Evolutionary conservation across 2,888 invertebrate genomes (phyloP).

Genomic region (Melieria omissa): DNA sequence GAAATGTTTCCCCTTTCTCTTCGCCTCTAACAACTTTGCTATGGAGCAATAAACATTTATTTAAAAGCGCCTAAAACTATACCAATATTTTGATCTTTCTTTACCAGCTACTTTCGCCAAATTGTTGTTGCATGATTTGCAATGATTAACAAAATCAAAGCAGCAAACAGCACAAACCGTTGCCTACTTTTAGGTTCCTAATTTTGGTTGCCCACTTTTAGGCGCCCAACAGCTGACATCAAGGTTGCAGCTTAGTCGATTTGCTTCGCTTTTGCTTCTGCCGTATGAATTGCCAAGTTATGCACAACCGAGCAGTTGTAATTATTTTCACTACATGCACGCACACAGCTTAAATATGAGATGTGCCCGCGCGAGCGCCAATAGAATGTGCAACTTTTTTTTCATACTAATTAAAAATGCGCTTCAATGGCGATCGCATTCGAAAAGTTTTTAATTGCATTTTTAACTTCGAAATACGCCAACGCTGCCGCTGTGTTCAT

Average conservation of each 20-base stretch:
- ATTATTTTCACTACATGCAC: too few relatives aligned
- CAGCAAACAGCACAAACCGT: too few relatives aligned
- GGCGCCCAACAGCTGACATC: too few relatives aligned
- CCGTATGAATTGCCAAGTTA: too few relatives aligned
- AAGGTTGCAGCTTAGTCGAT: neutral
- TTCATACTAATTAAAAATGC: slow-evolving; percentile 24
- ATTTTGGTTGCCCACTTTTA: neutral
- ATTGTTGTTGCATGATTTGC: neutral
- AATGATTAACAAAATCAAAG: too few relatives aligned
- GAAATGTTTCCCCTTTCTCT: neutral
- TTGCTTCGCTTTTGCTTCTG: neutral
- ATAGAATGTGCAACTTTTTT: neutral
- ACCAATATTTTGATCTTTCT: neutral
- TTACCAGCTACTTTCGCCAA: neutral
- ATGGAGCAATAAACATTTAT: neutral
- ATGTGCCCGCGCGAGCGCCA: too few relatives aligned
- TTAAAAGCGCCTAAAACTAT: neutral
- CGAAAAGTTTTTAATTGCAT: slow-evolving; percentile 28
- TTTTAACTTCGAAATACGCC: neutral
- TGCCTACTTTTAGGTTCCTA: neutral
- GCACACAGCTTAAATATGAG: too few relatives aligned
- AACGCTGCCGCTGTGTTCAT: too few relatives aligned
- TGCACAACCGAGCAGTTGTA: too few relatives aligned
- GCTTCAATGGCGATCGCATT: slow-evolving; percentile 14
- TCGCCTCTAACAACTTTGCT: neutral